A percentile compares a stretch with the other conserved stretches of the same genome.
These are phyloP conservation scores for Tryphoninae sp. DNA, from an alignment of 2,888 invertebrate species.

Conservation along the genomic window DNA sequence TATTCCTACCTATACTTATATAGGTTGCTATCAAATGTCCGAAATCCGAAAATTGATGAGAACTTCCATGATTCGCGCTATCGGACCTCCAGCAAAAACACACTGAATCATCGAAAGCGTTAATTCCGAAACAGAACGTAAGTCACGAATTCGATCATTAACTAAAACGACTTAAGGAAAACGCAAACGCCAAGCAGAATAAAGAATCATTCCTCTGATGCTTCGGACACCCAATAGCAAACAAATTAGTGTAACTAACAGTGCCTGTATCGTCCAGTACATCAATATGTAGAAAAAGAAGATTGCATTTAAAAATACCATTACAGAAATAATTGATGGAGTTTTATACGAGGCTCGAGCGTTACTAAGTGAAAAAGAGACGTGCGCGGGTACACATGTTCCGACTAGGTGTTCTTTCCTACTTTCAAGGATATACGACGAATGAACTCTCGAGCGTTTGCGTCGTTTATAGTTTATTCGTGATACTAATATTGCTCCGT, in stretches of 20 bases:
- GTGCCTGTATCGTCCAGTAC: slow-evolving; percentile 15
- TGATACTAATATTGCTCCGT: slow-evolving; percentile 23
- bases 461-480: slow-evolving; percentile 16
- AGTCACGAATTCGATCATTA: neutral
- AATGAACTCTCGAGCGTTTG: slow-evolving; percentile 9
- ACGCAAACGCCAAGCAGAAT: neutral
- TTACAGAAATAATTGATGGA: neutral
- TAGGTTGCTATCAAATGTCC: neutral
- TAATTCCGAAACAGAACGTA: neutral
- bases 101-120: too few relatives aligned
- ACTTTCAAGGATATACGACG: neutral
- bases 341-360: neutral
- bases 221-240: too few relatives aligned
- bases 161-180: neutral
- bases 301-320: slow-evolving; percentile 9
- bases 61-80: too few relatives aligned
- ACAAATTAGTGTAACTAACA: slow-evolving; percentile 12
- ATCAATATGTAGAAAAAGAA: slow-evolving; percentile 7
- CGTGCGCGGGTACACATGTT: neutral
- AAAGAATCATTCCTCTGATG: too few relatives aligned
- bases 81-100: too few relatives aligned
- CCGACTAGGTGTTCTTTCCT: neutral
- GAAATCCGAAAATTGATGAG: neutral
- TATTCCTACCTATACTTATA: neutral
- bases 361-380: neutral